These are phyloP conservation scores for Melolontha melolontha DNA, from an alignment of 2,888 invertebrate genomes.

Conservation along the genomic window DNA sequence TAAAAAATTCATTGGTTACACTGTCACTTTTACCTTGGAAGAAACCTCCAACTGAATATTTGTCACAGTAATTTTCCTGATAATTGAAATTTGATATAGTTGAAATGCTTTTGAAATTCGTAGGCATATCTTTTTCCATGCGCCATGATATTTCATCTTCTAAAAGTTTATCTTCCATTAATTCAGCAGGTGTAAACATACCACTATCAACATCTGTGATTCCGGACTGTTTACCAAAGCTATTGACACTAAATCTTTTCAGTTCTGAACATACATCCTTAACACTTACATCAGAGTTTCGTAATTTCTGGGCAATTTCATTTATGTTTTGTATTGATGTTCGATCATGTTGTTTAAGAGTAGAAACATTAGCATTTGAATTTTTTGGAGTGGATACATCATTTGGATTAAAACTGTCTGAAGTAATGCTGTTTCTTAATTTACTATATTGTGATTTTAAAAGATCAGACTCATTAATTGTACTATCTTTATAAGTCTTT, in stretches of 20 bases:
- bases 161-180: slow-evolving; percentile 61
- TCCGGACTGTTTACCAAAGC: not conserved
- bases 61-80: slow-evolving; percentile 50
- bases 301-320: slow-evolving; percentile 52
- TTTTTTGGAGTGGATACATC: slow-evolving; percentile 38
- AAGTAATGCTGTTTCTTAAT: slow-evolving; percentile 11
- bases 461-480: slow-evolving; percentile 60
- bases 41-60: slow-evolving; percentile 65
- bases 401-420: slow-evolving; percentile 32
- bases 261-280: slow-evolving; percentile 54
- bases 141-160: slow-evolving; percentile 65
- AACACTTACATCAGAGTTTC: slow-evolving; percentile 53
- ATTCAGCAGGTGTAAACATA: slow-evolving; percentile 59
- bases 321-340: slow-evolving; percentile 46
- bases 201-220: slow-evolving; percentile 47
- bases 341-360: slow-evolving; percentile 6
- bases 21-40: slow-evolving; percentile 64
- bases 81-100: slow-evolving; percentile 11
- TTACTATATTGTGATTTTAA: slow-evolving; percentile 28
- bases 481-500: slow-evolving; percentile 50
- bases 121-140: slow-evolving; percentile 56
- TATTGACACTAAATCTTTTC: slow-evolving; percentile 44
- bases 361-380: slow-evolving; percentile 15
- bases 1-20: slow-evolving; percentile 56
- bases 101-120: slow-evolving; percentile 10